A percentile compares a stretch with the other conserved stretches of the same genome.
Conservation (phyloP, 2,888 invertebrate species). For the Ryuthela nishihirai region DNA sequence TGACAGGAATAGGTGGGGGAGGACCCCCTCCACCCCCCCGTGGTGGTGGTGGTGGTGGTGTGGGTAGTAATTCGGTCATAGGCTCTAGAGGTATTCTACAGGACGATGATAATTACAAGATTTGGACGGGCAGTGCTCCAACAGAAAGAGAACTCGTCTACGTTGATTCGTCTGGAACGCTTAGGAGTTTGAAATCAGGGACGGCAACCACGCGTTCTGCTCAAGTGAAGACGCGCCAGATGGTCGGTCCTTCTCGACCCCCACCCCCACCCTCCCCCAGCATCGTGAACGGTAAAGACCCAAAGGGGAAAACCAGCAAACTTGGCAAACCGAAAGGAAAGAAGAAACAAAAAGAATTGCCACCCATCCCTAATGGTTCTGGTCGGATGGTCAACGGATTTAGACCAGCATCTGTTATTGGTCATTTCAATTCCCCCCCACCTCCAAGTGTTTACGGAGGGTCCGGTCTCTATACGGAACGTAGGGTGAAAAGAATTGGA, state of each 20-base stretch:
- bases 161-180: constrained; percentile 45
- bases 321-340: constrained; percentile 28
- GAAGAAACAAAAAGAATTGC: constrained; percentile 31
- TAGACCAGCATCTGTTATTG: constrained; percentile 26
- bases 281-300: constrained; percentile 24
- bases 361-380: constrained; percentile 19
- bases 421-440: constrained; percentile 29
- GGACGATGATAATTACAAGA: constrained; percentile 82
- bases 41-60: background rate
- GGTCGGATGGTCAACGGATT: constrained; percentile 26
- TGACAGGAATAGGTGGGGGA: constrained; percentile 1
- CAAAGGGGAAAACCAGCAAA: constrained; percentile 12
- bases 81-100: constrained; percentile 4
- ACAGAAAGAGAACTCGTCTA: constrained; percentile 52
- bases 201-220: constrained; percentile 27
- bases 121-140: constrained; percentile 68
- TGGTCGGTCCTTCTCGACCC: constrained; percentile 62
- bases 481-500: constrained; percentile 29
- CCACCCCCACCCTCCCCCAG: constrained; percentile 61
- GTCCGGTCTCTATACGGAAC: constrained; percentile 35
- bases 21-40: constrained; percentile 19
- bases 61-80: constrained; percentile 2
- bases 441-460: constrained; percentile 22
- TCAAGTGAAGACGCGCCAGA: constrained; percentile 61
- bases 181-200: constrained; percentile 52